Percentiles rank a stretch among this genome's conserved stretches.
Evolutionary conservation across 1,140 invertebrate species (phyloP).

Genomic region (Cotesia vestalis): DNA sequence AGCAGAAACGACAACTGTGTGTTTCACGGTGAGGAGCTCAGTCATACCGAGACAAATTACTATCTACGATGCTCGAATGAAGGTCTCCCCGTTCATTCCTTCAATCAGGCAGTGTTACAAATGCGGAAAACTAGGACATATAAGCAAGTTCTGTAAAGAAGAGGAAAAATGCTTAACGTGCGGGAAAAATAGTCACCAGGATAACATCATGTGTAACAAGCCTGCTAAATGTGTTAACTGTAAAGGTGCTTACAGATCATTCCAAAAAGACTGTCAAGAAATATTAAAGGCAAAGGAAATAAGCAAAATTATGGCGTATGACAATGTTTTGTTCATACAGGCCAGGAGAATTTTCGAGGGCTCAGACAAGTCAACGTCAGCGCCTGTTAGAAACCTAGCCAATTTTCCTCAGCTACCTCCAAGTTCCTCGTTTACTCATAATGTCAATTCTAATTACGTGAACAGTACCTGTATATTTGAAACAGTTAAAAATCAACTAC

Average conservation of each 20-base stretch:
- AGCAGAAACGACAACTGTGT: background rate
- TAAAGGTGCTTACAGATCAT: background rate
- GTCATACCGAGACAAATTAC: background rate
- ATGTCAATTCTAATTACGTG: too few species aligned
- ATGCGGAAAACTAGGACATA: constrained; percentile 1
- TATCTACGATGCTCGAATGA: background rate
- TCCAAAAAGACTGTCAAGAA: background rate
- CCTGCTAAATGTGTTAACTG: background rate
- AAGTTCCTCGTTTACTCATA: too few species aligned
- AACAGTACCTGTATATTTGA: too few species aligned
- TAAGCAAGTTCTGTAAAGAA: background rate
- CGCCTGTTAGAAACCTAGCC: too few species aligned
- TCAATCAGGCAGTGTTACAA: background rate
- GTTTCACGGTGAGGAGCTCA: background rate
- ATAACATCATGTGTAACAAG: too few species aligned
- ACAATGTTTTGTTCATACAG: background rate
- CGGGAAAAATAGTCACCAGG: too few species aligned
- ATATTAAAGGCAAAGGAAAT: background rate
- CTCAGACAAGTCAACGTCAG: too few species aligned
- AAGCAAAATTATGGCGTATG: constrained; percentile 14
- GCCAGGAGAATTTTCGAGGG: background rate
- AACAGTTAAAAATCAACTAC: too few species aligned
- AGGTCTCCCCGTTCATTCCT: background rate
- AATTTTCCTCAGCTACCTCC: too few species aligned
- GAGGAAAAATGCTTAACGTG: background rate